phyloP scores from a whole-genome alignment of 2,113 vertebrate species.

The Ifrita kowaldi region DNA sequence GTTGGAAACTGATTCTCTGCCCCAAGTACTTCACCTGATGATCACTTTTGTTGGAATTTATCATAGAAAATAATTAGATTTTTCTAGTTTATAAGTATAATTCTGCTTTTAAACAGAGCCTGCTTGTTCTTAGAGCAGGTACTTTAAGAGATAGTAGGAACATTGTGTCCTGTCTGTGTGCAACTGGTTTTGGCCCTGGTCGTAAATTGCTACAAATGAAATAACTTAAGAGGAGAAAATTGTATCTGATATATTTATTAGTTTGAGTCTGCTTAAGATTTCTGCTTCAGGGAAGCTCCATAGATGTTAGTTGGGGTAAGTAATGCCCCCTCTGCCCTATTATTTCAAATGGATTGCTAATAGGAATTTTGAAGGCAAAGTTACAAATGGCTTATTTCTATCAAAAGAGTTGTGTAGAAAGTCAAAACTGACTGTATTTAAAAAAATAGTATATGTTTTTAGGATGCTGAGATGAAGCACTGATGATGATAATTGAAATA shows the following conservation, averaged over 20 bases:
- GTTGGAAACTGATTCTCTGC: background rate
- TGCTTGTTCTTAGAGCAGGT: background rate
- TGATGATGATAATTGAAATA: background rate
- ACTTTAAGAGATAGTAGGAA: background rate
- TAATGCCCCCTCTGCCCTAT: rapidly evolving
- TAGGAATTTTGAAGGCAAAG: background rate
- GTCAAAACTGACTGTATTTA: background rate
- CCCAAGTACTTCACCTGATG: background rate
- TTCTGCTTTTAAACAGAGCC: background rate
- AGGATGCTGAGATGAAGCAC: background rate
- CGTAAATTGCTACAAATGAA: background rate
- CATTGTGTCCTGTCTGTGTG: background rate
- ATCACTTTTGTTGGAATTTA: background rate
- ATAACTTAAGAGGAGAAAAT: background rate
- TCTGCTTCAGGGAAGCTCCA: background rate
- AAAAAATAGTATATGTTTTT: background rate
- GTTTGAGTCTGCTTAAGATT: background rate
- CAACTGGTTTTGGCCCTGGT: background rate
- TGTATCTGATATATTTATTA: background rate
- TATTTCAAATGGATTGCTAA: background rate
- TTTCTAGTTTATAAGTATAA: background rate
- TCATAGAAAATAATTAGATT: background rate
- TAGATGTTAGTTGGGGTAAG: background rate
- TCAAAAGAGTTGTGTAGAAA: background rate
- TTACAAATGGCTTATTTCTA: background rate